A percentile compares a stretch with the other conserved stretches of the same genome.
Conservation (phyloP, 2,888 invertebrate genomes). For the Laothoe populi region DNA sequence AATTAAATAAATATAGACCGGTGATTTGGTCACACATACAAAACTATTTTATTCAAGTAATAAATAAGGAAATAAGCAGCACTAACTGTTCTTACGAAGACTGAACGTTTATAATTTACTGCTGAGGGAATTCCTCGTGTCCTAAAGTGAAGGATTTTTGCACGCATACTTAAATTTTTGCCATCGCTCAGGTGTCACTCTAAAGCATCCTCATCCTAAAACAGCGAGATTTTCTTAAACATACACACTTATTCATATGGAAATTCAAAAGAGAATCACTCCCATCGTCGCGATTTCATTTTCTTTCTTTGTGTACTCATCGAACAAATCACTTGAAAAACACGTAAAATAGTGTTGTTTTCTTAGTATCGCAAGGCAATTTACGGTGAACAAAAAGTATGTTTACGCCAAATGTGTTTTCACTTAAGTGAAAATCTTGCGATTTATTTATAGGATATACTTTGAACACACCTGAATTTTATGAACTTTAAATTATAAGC, state of each 20-base stretch:
- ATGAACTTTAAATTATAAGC: too few species aligned
- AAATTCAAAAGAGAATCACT: conserved; percentile 26
- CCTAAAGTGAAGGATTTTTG: conserved; percentile 28
- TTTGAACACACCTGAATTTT: too few species aligned
- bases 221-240: conserved; percentile 24
- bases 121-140: conserved; percentile 32
- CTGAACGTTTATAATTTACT: conserved; percentile 34
- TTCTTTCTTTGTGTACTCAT: conserved; percentile 1
- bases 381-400: not conserved
- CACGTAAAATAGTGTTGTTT: conserved; percentile 6
- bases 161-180: conserved; percentile 30
- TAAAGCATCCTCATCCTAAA: conserved; percentile 27
- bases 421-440: not conserved
- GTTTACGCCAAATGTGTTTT: not conserved
- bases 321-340: conserved; percentile 2
- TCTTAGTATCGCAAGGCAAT: conserved; percentile 1
- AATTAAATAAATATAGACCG: too few species aligned
- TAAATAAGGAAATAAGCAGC: conserved; percentile 26
- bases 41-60: too few species aligned
- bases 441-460: too few species aligned
- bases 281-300: conserved; percentile 25
- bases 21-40: too few species aligned
- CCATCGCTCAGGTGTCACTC: conserved; percentile 35
- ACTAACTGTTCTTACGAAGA: conserved; percentile 32
- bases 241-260: conserved; percentile 28